Conservation (phyloP, 2,888 invertebrate genomes). For the Dryococelus australis region DNA sequence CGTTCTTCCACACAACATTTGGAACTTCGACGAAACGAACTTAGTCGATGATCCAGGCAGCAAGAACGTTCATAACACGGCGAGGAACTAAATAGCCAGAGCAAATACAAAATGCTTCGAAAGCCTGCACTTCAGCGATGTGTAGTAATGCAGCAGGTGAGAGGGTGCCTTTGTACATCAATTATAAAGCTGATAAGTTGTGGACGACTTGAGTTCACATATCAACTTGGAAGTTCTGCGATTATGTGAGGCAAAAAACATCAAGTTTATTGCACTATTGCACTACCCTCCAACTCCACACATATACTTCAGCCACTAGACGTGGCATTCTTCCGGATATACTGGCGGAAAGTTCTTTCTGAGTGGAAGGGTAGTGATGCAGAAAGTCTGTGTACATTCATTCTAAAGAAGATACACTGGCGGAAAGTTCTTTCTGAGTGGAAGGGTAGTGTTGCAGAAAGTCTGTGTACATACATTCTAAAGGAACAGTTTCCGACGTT, state of each 20-base stretch:
- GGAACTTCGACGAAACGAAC: neutral
- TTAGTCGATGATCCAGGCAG: neutral
- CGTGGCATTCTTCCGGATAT: neutral
- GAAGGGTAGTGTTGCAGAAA: neutral
- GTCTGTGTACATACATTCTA: neutral
- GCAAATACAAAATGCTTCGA: neutral
- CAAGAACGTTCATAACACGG: neutral
- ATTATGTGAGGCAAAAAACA: neutral
- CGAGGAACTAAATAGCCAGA: neutral
- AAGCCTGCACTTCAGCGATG: neutral
- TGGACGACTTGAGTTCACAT: slow-evolving; percentile 16
- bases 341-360: neutral
- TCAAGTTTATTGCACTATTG: slow-evolving; percentile 10
- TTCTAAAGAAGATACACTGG: neutral
- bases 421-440: neutral
- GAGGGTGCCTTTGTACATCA: neutral
- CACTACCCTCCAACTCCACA: neutral
- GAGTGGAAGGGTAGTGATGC: neutral
- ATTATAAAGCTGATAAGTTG: slow-evolving; percentile 1
- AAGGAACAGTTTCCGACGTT: neutral
- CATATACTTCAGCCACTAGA: neutral
- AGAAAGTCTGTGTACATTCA: neutral
- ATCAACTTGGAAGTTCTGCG: neutral
- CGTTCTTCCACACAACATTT: no score
- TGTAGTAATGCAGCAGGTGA: neutral